Percentiles rank a stretch among this genome's conserved stretches.
Conservation (phyloP, 2,113 vertebrate species). For the Scatophagus argus region DNA sequence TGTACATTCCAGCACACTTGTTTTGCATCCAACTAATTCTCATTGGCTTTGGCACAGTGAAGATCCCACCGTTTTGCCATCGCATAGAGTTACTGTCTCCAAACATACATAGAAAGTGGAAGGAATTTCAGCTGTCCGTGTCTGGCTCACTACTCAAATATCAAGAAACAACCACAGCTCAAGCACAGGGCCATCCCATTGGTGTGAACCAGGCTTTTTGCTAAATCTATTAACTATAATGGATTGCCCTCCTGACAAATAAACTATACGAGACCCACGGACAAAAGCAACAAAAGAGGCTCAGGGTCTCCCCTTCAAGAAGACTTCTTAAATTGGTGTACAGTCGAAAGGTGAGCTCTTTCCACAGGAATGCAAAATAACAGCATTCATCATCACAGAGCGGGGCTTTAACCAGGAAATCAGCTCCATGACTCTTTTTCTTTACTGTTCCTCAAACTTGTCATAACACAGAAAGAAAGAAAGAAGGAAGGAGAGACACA, state of each 20-base stretch:
- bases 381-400: conserved; percentile 25
- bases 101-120: conserved; percentile 19
- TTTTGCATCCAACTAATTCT: not conserved
- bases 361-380: conserved; percentile 73
- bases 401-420: conserved; percentile 33
- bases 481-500: not conserved
- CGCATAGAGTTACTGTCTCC: not conserved
- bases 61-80: not conserved
- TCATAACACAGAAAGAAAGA: not conserved
- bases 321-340: conserved; percentile 43
- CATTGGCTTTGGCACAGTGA: not conserved
- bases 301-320: conserved; percentile 41
- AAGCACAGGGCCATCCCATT: conserved; percentile 5
- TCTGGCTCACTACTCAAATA: conserved; percentile 42
- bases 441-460: not conserved
- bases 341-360: conserved; percentile 64
- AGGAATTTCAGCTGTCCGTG: conserved; percentile 44
- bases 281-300: conserved; percentile 55
- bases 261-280: conserved; percentile 33
- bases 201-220: conserved; percentile 19
- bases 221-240: conserved; percentile 32
- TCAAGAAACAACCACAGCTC: conserved; percentile 20
- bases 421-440: not conserved
- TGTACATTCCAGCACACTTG: not conserved
- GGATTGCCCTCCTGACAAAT: conserved; percentile 37